Evolutionary conservation across 1,140 invertebrate genomes (phyloP).

Genomic region (Drosophila micromelanica): DNA sequence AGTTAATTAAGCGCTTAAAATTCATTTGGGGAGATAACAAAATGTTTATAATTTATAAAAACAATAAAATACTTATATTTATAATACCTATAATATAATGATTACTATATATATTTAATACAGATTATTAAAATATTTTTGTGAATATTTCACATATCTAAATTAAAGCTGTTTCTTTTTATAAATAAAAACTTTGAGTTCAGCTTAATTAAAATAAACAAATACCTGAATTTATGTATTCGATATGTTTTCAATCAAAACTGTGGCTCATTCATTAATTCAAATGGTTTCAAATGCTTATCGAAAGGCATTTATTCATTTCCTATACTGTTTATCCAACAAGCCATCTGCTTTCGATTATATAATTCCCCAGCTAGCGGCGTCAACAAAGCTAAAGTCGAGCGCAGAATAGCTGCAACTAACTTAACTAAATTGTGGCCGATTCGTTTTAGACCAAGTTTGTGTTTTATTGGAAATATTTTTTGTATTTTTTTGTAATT

Average conservation of each 20-base stretch:
- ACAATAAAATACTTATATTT: too few relatives aligned
- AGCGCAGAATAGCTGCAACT: slow-evolving; percentile 19
- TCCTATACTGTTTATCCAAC: slow-evolving; percentile 2
- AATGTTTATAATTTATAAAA: too few relatives aligned
- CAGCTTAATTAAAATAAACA: not conserved
- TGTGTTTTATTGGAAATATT: slow-evolving; percentile 28
- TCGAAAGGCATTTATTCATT: slow-evolving; percentile 18
- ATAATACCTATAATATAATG: too few relatives aligned
- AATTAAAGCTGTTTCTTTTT: too few relatives aligned
- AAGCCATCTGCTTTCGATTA: slow-evolving; percentile 23
- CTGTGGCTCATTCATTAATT: slow-evolving; percentile 25
- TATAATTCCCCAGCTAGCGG: slow-evolving; percentile 23
- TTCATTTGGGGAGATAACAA: not conserved
- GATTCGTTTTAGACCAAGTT: slow-evolving; percentile 33
- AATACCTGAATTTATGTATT: slow-evolving; percentile 19
- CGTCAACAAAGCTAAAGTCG: slow-evolving; percentile 21
- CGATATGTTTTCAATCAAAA: slow-evolving; percentile 26
- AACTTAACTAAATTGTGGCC: slow-evolving; percentile 29
- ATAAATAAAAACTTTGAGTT: not conserved
- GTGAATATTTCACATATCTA: too few relatives aligned
- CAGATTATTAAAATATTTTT: too few relatives aligned
- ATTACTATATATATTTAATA: too few relatives aligned
- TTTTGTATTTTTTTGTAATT: slow-evolving; percentile 30
- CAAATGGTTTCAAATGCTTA: slow-evolving; percentile 7
- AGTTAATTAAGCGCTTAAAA: not conserved